phyloP scores from a whole-genome alignment of 1,140 invertebrate genomes.

The Bombus confusus region DNA sequence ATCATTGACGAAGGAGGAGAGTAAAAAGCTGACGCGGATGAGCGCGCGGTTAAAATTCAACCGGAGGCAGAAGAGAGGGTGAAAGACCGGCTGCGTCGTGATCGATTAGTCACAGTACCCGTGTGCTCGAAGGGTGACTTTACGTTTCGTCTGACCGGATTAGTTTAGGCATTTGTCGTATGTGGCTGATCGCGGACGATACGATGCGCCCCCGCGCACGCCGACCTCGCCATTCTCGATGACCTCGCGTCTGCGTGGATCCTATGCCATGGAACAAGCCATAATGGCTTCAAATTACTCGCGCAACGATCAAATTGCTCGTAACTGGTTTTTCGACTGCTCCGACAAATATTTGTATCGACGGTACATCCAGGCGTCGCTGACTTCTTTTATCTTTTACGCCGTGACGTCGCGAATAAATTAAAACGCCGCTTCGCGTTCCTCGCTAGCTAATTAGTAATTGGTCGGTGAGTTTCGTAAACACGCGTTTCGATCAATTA shows the following conservation, averaged over 20 bases:
- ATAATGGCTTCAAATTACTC: conserved; percentile 55
- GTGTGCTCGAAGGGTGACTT: conserved; percentile 79
- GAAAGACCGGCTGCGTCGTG: conserved; percentile 76
- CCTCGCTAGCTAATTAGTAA: fast-evolving
- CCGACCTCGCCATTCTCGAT: conserved; percentile 57
- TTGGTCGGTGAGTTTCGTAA: no score
- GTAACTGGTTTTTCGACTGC: conserved; percentile 26
- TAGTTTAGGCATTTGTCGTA: conserved; percentile 62
- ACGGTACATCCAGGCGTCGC: background rate
- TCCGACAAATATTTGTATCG: no score
- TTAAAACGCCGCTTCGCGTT: no score
- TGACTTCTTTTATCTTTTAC: no score
- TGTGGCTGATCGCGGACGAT: conserved; percentile 20
- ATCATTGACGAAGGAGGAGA: background rate
- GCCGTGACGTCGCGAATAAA: no score
- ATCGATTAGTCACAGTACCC: conserved; percentile 81
- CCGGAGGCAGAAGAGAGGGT: conserved; percentile 69
- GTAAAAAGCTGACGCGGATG: conserved; percentile 13
- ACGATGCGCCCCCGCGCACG: conserved; percentile 62
- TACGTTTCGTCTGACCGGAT: conserved; percentile 75
- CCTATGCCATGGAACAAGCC: conserved; percentile 15
- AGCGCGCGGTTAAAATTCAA: conserved; percentile 67
- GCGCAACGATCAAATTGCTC: conserved; percentile 54
- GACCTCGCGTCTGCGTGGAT: conserved; percentile 48
- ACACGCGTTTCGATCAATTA: no score